Evolutionary conservation across 1,140 invertebrate genomes (phyloP), one percentile per base, ranked within the genome.

Genomic region (Leptonema lineaticorne): DNA sequence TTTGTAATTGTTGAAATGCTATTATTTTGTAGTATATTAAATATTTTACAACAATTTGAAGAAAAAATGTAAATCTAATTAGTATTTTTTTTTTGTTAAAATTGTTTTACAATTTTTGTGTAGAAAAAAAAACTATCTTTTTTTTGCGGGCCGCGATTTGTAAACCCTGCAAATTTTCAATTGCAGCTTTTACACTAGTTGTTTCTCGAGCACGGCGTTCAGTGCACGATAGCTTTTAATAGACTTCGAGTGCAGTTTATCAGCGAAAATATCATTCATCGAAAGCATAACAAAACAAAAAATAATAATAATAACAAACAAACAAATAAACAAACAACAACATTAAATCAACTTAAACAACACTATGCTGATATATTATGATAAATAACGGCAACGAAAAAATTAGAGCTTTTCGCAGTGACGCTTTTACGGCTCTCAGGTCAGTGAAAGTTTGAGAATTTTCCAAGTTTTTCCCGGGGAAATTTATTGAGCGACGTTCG

Each of bases 221-320:
- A 46, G 7, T 64, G 62, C 62, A 64, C 62, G 45, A 64, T 64
- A 50, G 62, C 50, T 53, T 64, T 46, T 50, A 64, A 64, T 50
- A 64, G n/a, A 28, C 11, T 27, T 50, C 18, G 26, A 48, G 62
- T 64, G 41, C 46, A 24, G 62, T 30, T 64, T 64, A 64, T 64
- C 62, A 29, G 8, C 11, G n/a, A n/a, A n/a, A n/a, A 8, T 50
- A 20, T 9, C 18, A 8, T 37, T 37, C 33, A 37, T 37, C 7
- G 7, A 8, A 37, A 37, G n/a, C n/a, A 37, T 37, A 7, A 7
- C 7, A 37, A 8, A 37, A n/a, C 33, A 37, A 8, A n/a, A 37
- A n/a, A n/a, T n/a, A n/a, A n/a, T 22, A 53, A 53, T 3, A n/a
- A 58, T 24, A 29, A 6, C 28, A 2, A 14, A 58, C 56, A 58